Conservation (phyloP, 2,113 vertebrate genomes). For the Sus scrofa region T2T-Sscrofa CM000826.6:102679001-102679500, state of each 20-base stretch:
- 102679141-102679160: not conserved
- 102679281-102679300: conserved; percentile 18
- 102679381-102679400: conserved; percentile 62
- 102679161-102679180: not conserved
- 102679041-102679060: not conserved
- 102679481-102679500: conserved; percentile 63
- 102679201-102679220: conserved; percentile 16
- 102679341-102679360: not conserved
- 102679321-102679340: not conserved
- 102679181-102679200: not conserved
- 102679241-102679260: not conserved
- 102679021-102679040: not conserved
- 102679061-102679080: not conserved
- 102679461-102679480: conserved; percentile 72
- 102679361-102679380: not conserved
- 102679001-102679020: conserved; percentile 3
- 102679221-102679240: conserved; percentile 34
- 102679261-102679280: conserved; percentile 34
- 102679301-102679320: not conserved
- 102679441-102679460: conserved; percentile 75
- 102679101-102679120: not conserved
- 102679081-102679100: not conserved
- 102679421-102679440: conserved; percentile 5
- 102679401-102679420: conserved; percentile 52
- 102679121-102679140: conserved; percentile 8